These are phyloP conservation scores for Ophion ellenae DNA, from an alignment of 2,888 invertebrate species.

Conservation along the genomic window DNA sequence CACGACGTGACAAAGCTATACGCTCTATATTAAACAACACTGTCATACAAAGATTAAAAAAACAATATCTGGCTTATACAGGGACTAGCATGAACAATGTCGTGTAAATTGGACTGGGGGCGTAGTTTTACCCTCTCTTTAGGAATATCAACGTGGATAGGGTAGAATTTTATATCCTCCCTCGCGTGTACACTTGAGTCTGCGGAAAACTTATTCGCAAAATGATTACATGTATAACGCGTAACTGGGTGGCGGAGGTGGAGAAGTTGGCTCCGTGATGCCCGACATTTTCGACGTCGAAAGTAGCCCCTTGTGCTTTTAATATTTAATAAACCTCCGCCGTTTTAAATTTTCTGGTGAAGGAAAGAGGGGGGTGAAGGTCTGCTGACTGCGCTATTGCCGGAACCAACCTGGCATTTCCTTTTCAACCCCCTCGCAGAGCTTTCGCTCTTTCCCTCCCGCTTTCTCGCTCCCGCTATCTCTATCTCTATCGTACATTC, in stretches of 20 bases:
- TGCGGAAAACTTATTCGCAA: slow-evolving; percentile 60
- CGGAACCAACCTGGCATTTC: slow-evolving; percentile 13
- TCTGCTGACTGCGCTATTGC: slow-evolving; percentile 38
- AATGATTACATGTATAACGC: slow-evolving; percentile 67
- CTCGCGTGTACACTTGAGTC: slow-evolving; percentile 39
- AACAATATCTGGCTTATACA: slow-evolving; percentile 10
- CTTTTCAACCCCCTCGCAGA: slow-evolving; percentile 3
- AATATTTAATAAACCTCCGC: slow-evolving; percentile 69
- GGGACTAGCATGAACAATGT: slow-evolving; percentile 39
- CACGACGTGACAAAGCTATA: background rate
- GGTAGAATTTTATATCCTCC: slow-evolving; percentile 51
- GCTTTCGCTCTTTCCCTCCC: background rate
- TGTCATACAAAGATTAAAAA: slow-evolving; percentile 12
- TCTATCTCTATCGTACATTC: slow-evolving; percentile 5
- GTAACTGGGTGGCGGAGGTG: slow-evolving; percentile 40
- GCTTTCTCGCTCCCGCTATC: background rate
- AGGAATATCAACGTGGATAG: slow-evolving; percentile 23
- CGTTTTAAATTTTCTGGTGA: slow-evolving; percentile 66
- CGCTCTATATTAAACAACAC: background rate
- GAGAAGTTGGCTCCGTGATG: slow-evolving; percentile 19
- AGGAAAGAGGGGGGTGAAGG: slow-evolving; percentile 35
- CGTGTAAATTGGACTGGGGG: slow-evolving; percentile 22
- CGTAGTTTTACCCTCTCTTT: slow-evolving; percentile 7
- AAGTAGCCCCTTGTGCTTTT: slow-evolving; percentile 63
- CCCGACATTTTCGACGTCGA: slow-evolving; percentile 43